Conservation (phyloP, 2,888 invertebrate species). For the Pasiphila rectangulata region DNA sequence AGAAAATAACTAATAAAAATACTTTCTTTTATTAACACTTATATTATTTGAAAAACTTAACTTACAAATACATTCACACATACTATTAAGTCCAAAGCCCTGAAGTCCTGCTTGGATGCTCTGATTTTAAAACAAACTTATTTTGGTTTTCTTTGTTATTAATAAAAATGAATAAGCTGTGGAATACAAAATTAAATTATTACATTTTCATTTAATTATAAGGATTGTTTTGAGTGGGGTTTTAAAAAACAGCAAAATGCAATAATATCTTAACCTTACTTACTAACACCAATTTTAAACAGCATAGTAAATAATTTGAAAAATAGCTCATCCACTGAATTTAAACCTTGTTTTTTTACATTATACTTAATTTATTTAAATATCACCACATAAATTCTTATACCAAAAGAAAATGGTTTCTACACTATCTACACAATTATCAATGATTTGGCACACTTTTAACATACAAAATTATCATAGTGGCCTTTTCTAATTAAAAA, state of each 20-base stretch:
- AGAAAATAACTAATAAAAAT: constrained; percentile 14
- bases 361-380: too few species aligned
- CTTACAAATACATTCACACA: constrained; percentile 18
- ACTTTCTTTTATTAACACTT: constrained; percentile 26
- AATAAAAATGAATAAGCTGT: too few species aligned
- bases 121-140: background rate
- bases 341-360: too few species aligned
- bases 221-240: too few species aligned
- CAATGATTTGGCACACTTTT: constrained; percentile 24
- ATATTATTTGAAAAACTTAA: constrained; percentile 32
- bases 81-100: background rate
- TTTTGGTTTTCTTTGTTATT: background rate
- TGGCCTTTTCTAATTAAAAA: constrained; percentile 7
- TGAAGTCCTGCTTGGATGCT: background rate
- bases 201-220: too few species aligned
- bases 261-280: too few species aligned
- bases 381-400: too few species aligned
- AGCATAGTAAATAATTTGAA: too few species aligned
- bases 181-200: too few species aligned
- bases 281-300: too few species aligned
- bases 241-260: too few species aligned
- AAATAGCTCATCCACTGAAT: too few species aligned
- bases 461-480: constrained; percentile 24
- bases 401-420: constrained; percentile 8
- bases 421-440: background rate